A percentile compares a stretch with the other conserved stretches of the same genome.
Conservation (phyloP, 2,113 vertebrate species). For the Bagarius yarrelli region DNA sequence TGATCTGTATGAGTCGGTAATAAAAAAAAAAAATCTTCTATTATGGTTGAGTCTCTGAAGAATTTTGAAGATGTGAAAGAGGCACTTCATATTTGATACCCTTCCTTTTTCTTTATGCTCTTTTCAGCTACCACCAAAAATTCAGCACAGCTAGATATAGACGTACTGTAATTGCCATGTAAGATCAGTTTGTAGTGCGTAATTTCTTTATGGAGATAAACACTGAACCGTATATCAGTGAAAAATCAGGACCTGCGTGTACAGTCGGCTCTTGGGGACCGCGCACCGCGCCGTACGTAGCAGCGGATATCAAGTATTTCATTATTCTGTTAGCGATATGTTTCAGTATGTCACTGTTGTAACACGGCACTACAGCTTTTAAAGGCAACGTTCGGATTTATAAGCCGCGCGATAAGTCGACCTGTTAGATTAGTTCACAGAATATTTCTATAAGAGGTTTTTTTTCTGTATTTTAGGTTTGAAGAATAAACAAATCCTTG, state of each 20-base stretch:
- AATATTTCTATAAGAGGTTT: conserved; percentile 68
- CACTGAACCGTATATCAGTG: conserved; percentile 57
- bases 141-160: conserved; percentile 44
- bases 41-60: conserved; percentile 56
- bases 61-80: conserved; percentile 54
- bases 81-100: conserved; percentile 66
- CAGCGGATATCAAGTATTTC: conserved; percentile 57
- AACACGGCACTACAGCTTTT: conserved; percentile 61
- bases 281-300: conserved; percentile 60
- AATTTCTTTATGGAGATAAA: conserved; percentile 54
- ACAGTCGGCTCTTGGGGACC: conserved; percentile 54
- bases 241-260: conserved; percentile 66
- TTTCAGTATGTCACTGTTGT: conserved; percentile 56
- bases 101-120: conserved; percentile 35
- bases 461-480: conserved; percentile 70
- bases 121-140: conserved; percentile 57
- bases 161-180: conserved; percentile 36
- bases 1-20: conserved; percentile 52
- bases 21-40: conserved; percentile 29
- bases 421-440: conserved; percentile 64
- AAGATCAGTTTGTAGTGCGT: conserved; percentile 40
- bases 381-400: conserved; percentile 54
- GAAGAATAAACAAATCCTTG: conserved; percentile 63
- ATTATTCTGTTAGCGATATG: conserved; percentile 45
- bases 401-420: conserved; percentile 64